Evolutionary conservation across 2,888 invertebrate species (phyloP).

Genomic region (Sthenelais limicola): DNA sequence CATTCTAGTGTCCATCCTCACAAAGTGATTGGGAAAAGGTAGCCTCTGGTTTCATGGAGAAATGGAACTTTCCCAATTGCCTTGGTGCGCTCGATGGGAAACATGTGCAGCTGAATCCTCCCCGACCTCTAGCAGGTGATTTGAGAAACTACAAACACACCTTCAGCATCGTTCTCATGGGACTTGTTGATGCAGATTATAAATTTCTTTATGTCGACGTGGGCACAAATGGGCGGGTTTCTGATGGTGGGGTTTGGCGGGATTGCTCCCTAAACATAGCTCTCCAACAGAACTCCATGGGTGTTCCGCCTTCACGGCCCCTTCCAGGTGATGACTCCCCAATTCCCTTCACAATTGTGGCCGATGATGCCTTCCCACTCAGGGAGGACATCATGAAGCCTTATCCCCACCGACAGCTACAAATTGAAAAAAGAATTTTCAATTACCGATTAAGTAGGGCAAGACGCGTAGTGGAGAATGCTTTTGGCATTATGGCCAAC

Average conservation of each 20-base stretch:
- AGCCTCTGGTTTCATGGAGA: no score
- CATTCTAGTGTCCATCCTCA: no score
- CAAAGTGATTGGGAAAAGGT: no score
- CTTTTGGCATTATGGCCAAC: conserved; percentile 35
- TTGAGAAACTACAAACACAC: neutral
- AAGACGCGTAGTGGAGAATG: conserved; percentile 30
- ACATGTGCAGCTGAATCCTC: neutral
- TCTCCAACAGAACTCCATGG: neutral
- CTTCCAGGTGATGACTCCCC: conserved; percentile 11
- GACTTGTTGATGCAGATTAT: conserved; percentile 12
- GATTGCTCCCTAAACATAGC: neutral
- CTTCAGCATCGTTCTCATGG: neutral
- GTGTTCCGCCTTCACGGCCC: neutral
- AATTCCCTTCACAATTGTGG: conserved; percentile 48
- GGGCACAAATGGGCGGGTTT: neutral
- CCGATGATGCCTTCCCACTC: conserved; percentile 39
- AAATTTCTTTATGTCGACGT: neutral
- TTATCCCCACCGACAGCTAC: neutral
- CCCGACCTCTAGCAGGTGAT: neutral
- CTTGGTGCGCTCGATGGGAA: neutral
- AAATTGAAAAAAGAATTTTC: conserved; percentile 16
- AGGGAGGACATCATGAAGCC: conserved; percentile 33
- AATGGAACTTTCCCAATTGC: neutral
- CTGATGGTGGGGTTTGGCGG: neutral
- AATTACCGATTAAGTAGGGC: conserved; percentile 33